Conservation (phyloP, 2,113 vertebrate genomes). For the Tachysurus fulvidraco region DNA sequence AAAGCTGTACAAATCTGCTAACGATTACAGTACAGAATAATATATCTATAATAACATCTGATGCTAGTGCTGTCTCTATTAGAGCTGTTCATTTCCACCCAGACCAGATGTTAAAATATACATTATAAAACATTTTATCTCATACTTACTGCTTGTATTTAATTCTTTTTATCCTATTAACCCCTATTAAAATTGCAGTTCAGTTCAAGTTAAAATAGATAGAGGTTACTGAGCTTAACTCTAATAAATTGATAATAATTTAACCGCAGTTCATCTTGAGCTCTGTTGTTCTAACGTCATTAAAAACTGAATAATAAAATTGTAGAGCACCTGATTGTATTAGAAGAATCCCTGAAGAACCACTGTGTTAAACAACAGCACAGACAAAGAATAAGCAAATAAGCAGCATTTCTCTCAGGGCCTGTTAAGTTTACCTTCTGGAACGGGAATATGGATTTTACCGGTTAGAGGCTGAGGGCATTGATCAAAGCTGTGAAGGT, state of each 20-base stretch:
- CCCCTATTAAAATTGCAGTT: background rate
- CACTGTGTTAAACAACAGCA: background rate
- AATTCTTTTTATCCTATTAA: background rate
- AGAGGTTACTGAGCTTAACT: background rate
- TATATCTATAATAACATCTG: too few species aligned
- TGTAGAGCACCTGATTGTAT: background rate
- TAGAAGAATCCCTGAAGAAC: background rate
- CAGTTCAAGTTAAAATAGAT: background rate
- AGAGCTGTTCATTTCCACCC: background rate
- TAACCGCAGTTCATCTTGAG: background rate
- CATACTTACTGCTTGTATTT: background rate
- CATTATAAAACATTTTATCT: background rate
- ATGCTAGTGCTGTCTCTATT: background rate
- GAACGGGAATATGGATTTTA: slow-evolving; percentile 40
- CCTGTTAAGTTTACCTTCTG: slow-evolving; percentile 32
- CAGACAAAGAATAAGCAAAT: background rate
- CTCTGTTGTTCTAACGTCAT: background rate
- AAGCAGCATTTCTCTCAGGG: background rate
- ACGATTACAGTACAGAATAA: background rate
- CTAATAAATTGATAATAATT: background rate
- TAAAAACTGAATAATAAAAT: background rate
- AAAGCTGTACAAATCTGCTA: background rate
- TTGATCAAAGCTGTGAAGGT: slow-evolving; percentile 10
- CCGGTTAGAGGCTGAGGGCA: slow-evolving; percentile 13
- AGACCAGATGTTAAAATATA: background rate